A percentile compares a stretch with the other conserved stretches of the same genome.
These are phyloP conservation scores for Sinocyclocheilus grahami DNA, from an alignment of 2,113 vertebrate genomes.

Conservation along the genomic window DNA sequence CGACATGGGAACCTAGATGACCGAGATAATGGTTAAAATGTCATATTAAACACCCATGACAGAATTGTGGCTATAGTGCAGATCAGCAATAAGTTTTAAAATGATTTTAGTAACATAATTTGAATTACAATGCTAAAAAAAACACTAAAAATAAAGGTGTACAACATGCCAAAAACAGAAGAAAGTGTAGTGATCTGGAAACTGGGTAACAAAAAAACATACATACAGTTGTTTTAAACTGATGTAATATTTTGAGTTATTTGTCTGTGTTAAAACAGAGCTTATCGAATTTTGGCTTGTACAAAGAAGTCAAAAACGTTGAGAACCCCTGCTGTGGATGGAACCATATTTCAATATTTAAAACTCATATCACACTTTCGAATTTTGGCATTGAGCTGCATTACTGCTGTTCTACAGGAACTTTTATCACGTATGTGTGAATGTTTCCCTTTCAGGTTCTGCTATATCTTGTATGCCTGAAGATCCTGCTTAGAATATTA, in stretches of 20 bases:
- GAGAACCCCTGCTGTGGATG: background rate
- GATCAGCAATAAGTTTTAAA: background rate
- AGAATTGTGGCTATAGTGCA: background rate
- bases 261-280: background rate
- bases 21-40: background rate
- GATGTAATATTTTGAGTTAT: background rate
- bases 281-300: too few species aligned
- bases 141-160: background rate
- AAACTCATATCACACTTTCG: background rate
- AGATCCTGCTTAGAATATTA: background rate
- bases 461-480: background rate
- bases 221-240: background rate
- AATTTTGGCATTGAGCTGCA: background rate
- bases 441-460: background rate
- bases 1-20: conserved; percentile 78
- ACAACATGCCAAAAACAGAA: too few species aligned
- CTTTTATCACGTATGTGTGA: background rate
- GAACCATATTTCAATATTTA: background rate
- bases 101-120: background rate
- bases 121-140: background rate
- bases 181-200: too few species aligned
- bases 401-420: background rate
- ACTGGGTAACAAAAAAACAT: too few species aligned
- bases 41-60: background rate
- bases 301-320: background rate